Base-by-base conservation (phyloP, 2,797 vertebrate species). In the Liparis tanakae region DNA sequence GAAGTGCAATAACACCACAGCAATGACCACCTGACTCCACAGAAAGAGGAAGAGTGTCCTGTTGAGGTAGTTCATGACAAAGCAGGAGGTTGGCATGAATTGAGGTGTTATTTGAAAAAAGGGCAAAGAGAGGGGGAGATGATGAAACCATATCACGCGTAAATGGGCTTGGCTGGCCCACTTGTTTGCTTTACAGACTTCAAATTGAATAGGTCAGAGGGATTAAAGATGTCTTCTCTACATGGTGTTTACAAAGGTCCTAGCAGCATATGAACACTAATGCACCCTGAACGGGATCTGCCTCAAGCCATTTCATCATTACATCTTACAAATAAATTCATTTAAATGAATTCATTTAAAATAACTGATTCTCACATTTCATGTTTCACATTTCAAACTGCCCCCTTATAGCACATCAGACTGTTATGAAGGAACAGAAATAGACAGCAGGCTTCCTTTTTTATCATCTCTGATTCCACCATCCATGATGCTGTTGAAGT, bases 111-210 rank as follows among this genome's bases (percentile, higher is more conserved):
- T 54, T 79, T 62, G 41, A 70, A 58, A 76, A 71, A 22, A 65
- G 67, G 71, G 51, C 57, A 73, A 37, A 75, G 55, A 54, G 22
- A 59, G 55, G 55, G 20, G 8, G 20, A 65, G 60, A 48, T 14
- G 70, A 70, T 79, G 50, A 79, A 70, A 15, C 58, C 60, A 60
- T 41, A 76, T 56, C 67, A 34, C 46, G 82, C 81, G 66, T 51
- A 44, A 81, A 56, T 1, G 22, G 34, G 39, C 65, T 61, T 88
- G 86, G 76, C 81, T 85, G 88, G 39, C 83, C 85, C 67, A 84
- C 76, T 89, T 92, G 81, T 85, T 82, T 65, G 51, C 80, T 80
- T 79, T 87, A 81, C 79, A 89, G 73, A 67, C 44, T 71, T 56
- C 66, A 81, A 58, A 81, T 82, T 58, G 72, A 87, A 77, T 78